Conservation (phyloP, 2,113 vertebrate species). For the Hassar affinis region DNA sequence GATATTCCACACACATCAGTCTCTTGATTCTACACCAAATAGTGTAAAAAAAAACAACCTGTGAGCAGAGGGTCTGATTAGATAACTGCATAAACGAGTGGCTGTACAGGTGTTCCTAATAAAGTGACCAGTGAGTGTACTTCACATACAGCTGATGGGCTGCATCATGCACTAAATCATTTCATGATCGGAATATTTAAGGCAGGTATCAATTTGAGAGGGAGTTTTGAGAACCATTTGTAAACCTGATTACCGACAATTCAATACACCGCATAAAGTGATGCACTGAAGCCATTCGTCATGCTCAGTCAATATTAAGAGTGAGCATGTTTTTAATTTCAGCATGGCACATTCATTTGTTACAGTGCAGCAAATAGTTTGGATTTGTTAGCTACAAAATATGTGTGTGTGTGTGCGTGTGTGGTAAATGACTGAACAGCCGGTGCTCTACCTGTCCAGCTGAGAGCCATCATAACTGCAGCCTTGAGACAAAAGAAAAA, state of each 20-base stretch:
- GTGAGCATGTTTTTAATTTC: constrained; percentile 46
- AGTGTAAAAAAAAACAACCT: no score
- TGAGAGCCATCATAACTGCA: constrained; percentile 27
- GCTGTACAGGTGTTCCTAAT: background rate
- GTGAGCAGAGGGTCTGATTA: no score
- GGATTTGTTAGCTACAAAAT: constrained; percentile 12
- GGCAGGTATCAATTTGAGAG: constrained; percentile 14
- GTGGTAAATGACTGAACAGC: constrained; percentile 27
- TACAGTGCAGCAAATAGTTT: constrained; percentile 39
- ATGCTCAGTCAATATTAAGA: constrained; percentile 41
- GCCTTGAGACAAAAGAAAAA: constrained; percentile 1
- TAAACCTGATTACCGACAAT: constrained; percentile 25
- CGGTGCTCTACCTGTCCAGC: constrained; percentile 29
- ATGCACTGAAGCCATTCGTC: constrained; percentile 43
- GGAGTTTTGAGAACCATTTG: constrained; percentile 22
- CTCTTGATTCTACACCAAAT: no score
- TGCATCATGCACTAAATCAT: background rate
- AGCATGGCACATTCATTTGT: constrained; percentile 48
- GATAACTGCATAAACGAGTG: no score
- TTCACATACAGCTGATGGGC: background rate
- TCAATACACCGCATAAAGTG: constrained; percentile 28
- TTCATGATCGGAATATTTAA: background rate
- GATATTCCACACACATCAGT: no score
- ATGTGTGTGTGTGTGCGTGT: background rate
- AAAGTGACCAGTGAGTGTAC: background rate